phyloP scores from a whole-genome alignment of 2,113 vertebrate species.

The Cebus imitator region DNA sequence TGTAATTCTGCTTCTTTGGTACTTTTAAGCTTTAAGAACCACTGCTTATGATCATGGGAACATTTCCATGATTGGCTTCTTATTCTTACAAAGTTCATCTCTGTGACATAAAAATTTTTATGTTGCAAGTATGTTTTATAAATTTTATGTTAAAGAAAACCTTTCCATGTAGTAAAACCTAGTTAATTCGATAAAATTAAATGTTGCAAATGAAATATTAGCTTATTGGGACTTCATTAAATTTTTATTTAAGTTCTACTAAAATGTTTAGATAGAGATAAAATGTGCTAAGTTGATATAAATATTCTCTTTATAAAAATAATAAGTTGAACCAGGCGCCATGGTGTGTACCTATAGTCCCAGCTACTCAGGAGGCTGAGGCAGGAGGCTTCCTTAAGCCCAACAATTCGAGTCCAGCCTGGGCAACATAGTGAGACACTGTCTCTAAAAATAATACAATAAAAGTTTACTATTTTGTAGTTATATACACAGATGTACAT shows the following conservation, averaged over 20 bases:
- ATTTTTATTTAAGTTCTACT: constrained; percentile 1
- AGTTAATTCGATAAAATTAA: constrained; percentile 47
- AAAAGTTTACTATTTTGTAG: neutral
- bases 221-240: constrained; percentile 28
- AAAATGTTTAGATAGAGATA: constrained; percentile 39
- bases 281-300: neutral
- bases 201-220: constrained; percentile 29
- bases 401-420: neutral
- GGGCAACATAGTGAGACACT: neutral
- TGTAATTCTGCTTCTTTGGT: constrained; percentile 1
- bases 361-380: neutral
- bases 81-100: constrained; percentile 27
- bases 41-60: neutral
- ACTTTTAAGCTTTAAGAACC: neutral
- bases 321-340: neutral
- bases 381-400: neutral
- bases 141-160: constrained; percentile 19
- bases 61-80: constrained; percentile 15
- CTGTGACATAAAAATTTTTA: constrained; percentile 24
- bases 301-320: constrained; percentile 25
- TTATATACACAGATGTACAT: neutral
- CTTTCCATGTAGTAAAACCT: neutral
- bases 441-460: neutral
- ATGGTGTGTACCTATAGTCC: neutral
- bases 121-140: constrained; percentile 38